Evolutionary conservation across 2,113 vertebrate species (phyloP).

Genomic region (Gambusia affinis): DNA sequence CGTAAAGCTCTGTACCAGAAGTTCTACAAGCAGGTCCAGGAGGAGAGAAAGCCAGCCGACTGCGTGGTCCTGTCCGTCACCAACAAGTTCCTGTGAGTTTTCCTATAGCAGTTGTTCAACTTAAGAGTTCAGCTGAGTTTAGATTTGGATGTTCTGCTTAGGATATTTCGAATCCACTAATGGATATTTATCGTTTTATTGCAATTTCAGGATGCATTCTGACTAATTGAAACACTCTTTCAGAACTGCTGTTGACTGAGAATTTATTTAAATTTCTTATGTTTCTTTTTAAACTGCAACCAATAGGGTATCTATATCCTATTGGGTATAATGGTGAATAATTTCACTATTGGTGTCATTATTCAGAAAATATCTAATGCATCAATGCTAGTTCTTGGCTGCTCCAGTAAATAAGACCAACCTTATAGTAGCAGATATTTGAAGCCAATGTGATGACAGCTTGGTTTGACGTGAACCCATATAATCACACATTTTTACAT

Average conservation of each 20-base stretch:
- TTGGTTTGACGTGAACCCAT: neutral
- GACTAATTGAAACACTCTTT: too few relatives aligned
- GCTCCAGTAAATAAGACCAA: neutral
- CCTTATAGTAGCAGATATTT: neutral
- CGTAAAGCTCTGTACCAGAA: conserved; percentile 76
- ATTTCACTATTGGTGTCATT: neutral
- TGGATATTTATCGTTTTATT: too few relatives aligned
- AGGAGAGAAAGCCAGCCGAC: conserved; percentile 76
- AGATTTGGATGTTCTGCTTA: too few relatives aligned
- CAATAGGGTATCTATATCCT: too few relatives aligned
- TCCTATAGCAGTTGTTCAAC: neutral
- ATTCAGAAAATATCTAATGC: too few relatives aligned
- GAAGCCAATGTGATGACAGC: neutral
- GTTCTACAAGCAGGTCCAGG: conserved; percentile 80
- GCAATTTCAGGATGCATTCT: too few relatives aligned
- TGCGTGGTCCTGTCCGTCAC: conserved; percentile 79
- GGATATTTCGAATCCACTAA: too few relatives aligned
- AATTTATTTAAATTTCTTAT: too few relatives aligned
- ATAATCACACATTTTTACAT: neutral
- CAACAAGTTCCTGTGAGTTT: conserved; percentile 79
- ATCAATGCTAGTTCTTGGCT: neutral
- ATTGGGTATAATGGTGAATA: neutral
- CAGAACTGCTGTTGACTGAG: neutral
- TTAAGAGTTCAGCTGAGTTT: neutral
- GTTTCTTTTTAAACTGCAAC: too few relatives aligned